phyloP scores from a whole-genome alignment of 2,797 vertebrate species.

The Dicrostonyx torquatus region DNA sequence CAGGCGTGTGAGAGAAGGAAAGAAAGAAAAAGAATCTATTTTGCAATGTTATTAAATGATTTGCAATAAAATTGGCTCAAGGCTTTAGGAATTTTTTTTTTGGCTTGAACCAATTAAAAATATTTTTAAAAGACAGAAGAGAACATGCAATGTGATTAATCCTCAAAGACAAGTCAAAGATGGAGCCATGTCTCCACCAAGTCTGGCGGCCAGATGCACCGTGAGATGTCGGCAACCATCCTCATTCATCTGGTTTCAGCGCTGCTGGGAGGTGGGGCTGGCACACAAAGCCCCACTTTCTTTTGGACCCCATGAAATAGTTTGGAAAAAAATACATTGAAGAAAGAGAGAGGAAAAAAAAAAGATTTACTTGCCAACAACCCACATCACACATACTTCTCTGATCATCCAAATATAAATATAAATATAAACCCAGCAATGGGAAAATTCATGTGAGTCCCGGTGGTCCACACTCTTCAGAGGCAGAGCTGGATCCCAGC shows the following conservation, averaged over 20 bases:
- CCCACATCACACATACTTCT: constrained; percentile 83
- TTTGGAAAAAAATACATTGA: constrained; percentile 74
- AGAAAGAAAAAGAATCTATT: constrained; percentile 76
- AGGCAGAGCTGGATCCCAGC: constrained; percentile 80
- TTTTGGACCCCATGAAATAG: constrained; percentile 78
- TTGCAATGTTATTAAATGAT: constrained; percentile 87
- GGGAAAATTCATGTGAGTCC: constrained; percentile 85
- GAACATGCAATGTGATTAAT: constrained; percentile 85
- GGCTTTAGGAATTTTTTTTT: constrained; percentile 84
- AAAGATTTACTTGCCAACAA: constrained; percentile 79
- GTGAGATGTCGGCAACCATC: constrained; percentile 69
- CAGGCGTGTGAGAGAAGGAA: constrained; percentile 45
- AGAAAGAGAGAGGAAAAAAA: constrained; percentile 71
- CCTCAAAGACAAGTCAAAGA: constrained; percentile 82
- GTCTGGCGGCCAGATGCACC: constrained; percentile 85
- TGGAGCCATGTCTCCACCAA: constrained; percentile 80
- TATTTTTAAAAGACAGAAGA: constrained; percentile 74
- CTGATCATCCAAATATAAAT: constrained; percentile 87
- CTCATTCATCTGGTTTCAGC: neutral
- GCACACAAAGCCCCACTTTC: constrained; percentile 75
- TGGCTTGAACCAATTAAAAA: constrained; percentile 85
- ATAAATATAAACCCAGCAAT: constrained; percentile 80
- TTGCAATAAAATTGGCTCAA: constrained; percentile 84
- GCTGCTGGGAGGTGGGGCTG: constrained; percentile 54
- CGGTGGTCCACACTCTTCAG: constrained; percentile 87